Evolutionary conservation across 2,113 vertebrate genomes (phyloP).

Genomic region (Caretta caretta): DNA sequence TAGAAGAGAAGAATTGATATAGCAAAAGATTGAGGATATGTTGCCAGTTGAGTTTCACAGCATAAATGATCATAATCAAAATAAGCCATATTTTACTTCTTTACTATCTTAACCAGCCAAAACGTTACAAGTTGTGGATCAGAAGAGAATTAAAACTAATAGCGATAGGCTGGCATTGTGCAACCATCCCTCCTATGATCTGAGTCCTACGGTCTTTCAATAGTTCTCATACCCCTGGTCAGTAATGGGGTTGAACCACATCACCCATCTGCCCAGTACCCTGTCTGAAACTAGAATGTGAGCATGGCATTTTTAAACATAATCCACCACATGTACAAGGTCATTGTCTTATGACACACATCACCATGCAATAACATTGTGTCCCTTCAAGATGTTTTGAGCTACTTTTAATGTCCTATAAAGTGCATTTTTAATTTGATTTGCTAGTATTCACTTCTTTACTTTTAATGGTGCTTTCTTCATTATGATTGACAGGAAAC

Average conservation of each 20-base stretch:
- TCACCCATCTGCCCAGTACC: neutral
- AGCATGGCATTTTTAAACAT: neutral
- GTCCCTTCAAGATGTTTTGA: slow-evolving; percentile 14
- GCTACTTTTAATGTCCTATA: slow-evolving; percentile 18
- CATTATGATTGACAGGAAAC: neutral
- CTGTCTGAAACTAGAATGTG: slow-evolving; percentile 12
- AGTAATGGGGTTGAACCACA: neutral
- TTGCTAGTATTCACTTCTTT: neutral
- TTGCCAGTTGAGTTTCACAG: neutral
- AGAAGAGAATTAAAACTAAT: slow-evolving; percentile 12
- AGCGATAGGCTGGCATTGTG: neutral
- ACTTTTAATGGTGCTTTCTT: neutral
- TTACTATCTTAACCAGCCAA: neutral
- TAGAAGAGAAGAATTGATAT: neutral
- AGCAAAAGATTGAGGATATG: neutral
- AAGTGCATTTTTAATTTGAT: neutral
- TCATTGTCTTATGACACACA: slow-evolving; percentile 17
- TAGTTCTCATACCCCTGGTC: neutral
- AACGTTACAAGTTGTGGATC: neutral
- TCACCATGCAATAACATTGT: slow-evolving; percentile 4
- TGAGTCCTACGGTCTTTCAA: neutral
- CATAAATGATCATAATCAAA: accelerated
- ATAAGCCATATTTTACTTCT: neutral
- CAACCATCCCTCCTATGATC: neutral
- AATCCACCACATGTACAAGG: neutral